phyloP scores from a whole-genome alignment of 2,113 vertebrate species.

The Charina bottae region DNA sequence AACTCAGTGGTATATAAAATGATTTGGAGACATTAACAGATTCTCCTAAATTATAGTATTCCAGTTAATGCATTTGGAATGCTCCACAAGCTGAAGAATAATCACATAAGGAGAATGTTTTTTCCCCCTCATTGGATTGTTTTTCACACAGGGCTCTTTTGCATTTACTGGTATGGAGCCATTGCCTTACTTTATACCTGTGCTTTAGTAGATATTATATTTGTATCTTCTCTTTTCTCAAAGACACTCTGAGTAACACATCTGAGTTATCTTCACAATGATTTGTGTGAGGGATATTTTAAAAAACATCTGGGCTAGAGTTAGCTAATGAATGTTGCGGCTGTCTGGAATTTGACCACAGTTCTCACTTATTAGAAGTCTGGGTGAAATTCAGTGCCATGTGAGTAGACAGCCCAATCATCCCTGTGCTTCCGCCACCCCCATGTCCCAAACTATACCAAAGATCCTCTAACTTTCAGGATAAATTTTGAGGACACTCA shows the following conservation, averaged over 20 bases:
- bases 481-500: neutral
- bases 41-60: constrained; percentile 38
- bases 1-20: constrained; percentile 64
- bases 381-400: neutral
- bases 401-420: neutral
- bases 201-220: neutral
- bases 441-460: neutral
- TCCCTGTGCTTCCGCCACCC: neutral
- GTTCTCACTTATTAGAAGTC: neutral
- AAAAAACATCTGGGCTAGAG: neutral
- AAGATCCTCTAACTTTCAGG: no score
- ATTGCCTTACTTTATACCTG: neutral
- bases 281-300: neutral
- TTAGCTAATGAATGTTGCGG: neutral
- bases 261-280: neutral
- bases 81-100: constrained; percentile 14
- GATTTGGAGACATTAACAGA: constrained; percentile 43
- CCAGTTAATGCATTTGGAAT: constrained; percentile 45
- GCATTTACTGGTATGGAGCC: neutral
- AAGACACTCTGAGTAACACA: neutral
- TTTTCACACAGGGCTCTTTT: neutral
- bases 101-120: constrained; percentile 18
- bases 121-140: neutral
- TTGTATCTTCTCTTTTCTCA: neutral
- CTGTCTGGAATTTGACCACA: neutral